Evolutionary conservation across 2,797 vertebrate genomes (phyloP).

Genomic region (Lutjanus campechanus): DNA sequence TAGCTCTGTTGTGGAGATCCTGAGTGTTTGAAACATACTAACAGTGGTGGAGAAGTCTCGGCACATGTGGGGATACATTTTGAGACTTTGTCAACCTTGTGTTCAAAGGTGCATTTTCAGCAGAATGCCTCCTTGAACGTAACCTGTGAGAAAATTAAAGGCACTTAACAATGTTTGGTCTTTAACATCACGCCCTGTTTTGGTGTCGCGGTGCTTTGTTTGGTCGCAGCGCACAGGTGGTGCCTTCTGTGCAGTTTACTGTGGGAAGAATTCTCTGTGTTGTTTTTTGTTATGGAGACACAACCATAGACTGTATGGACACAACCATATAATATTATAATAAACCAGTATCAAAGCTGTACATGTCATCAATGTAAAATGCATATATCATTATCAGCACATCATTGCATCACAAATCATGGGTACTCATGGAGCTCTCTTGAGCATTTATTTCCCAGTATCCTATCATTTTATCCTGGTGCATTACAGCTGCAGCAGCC

Average conservation of each 20-base stretch:
- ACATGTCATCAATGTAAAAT: background rate
- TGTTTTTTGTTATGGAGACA: background rate
- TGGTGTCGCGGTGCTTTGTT: slow-evolving; percentile 33
- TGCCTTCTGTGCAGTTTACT: slow-evolving; percentile 1
- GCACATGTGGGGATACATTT: no score
- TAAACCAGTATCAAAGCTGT: background rate
- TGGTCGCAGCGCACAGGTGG: slow-evolving; percentile 26
- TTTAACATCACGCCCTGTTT: slow-evolving; percentile 12
- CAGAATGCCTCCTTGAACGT: no score
- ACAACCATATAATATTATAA: background rate
- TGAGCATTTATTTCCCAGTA: background rate
- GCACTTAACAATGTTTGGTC: slow-evolving; percentile 16
- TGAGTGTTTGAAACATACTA: no score
- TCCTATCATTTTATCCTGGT: background rate
- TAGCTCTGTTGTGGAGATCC: no score
- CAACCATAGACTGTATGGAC: slow-evolving; percentile 8
- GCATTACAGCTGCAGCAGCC: slow-evolving; percentile 14
- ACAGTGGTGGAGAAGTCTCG: no score
- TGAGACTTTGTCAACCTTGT: no score
- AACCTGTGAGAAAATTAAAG: slow-evolving; percentile 15
- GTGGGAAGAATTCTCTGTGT: slow-evolving; percentile 10
- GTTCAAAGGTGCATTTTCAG: no score
- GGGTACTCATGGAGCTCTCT: background rate
- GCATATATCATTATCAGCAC: background rate
- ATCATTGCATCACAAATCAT: background rate